Base-by-base conservation (phyloP, 2,797 vertebrate species). In the Discoglossus pictus region DNA sequence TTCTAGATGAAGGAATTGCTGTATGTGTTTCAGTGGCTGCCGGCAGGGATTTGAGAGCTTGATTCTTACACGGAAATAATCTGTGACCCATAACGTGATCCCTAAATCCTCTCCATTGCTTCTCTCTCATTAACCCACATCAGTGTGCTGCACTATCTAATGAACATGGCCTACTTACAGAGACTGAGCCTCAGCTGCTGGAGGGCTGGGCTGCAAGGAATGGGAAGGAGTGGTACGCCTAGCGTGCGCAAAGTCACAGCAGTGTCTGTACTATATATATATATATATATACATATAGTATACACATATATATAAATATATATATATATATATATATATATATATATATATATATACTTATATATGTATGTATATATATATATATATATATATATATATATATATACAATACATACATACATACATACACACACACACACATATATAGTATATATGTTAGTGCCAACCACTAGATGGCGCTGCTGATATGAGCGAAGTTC, bases 101-200 rank as follows among this genome's bases (percentile, higher is more conserved):
- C 42, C 4, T 51, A 70, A 70, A 70, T 70, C 68, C 68, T 70
- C 68, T 70, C 68, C 68, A 70, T 70, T 27, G 61, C 68, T 63
- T 47, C 6, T 39, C 44, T 36, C 60, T 63, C 60, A 56, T 70
- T 70, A 63, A 50, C 17, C 60, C 68, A 63, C 68, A 70, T 70
- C 34, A 58, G 23, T 15, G 68, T 55, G 60, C 60, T 15, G 35
- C 11, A 70, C 34, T 50, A 70, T 70, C 68, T 70, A 70, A 70
- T 70, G 68, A 70, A 42, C 24, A n/a, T 70, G 68, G 24, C 60
- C 68, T 70, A 63, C 68, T 56, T 70, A 46, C 43, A 50, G 52
- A 62, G 27, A 12, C 50, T 20, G 36, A 9, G 38, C 21, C 44
- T 15, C 64, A n/a, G 18, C 43, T 13, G 21, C 20, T 7, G 6